Base-by-base conservation (phyloP, 2,888 invertebrate genomes). In the Saturnia pavonia region DNA sequence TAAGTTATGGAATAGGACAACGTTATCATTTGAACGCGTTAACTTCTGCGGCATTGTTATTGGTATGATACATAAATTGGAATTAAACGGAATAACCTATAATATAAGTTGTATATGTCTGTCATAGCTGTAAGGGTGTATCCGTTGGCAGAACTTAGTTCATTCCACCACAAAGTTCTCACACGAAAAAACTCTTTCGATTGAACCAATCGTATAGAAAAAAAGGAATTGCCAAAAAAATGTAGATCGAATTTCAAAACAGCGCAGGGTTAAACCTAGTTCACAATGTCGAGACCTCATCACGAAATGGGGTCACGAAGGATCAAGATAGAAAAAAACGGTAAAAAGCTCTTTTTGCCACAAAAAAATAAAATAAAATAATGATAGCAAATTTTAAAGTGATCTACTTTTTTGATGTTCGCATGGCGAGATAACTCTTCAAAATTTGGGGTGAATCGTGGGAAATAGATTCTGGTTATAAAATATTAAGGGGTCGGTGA, bases 281-380 rank as follows among this genome's bases (percentile, higher is more conserved):
- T 91, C 91, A 86, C 89, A 85, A 80, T 90, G 88, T 91, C 91
- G 86, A 78, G 90, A 92, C 92, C 92, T 92, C 92, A 91, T 92
- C 91, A 90, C 76, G 78, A 80, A 88, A 89, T 87, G 85, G 92
- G 92, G 92, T 93, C 91, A 92, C 65, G n/a, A 40, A 19, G 65
- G 40, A 60, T 40, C 65, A 14, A n/a, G 69, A 71, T 75, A 75
- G 77, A 75, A 78, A 76, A 71, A 74, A 68, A 68, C 45, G 22
- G 11, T 65, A 14, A 60, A 60, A 60, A 19, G 25, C 12, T 14
- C 77, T 82, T 80, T 80, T 78, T 76, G 71, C 73, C 69, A 69
- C 72, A 77, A 77, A 54, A 54, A 54, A 54, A 54, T 1, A 54
- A 54, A 85, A 81, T 85, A 81, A 76, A 79, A 82, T 78, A 86